Evolutionary conservation across 2,888 invertebrate genomes (phyloP).

Genomic region (Pimpla rufipes): DNA sequence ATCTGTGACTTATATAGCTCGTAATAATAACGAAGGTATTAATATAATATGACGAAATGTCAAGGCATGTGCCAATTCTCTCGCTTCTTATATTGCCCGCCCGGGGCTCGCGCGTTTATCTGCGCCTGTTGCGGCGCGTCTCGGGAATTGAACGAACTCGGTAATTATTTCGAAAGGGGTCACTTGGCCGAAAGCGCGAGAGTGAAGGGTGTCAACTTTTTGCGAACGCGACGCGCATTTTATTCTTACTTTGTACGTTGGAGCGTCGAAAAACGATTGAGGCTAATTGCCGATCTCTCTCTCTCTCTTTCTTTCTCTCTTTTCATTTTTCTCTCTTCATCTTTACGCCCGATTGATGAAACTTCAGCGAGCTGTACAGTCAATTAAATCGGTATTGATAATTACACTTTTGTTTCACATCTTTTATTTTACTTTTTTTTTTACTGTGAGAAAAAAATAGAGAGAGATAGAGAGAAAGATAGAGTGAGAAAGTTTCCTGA

Average conservation of each 20-base stretch:
- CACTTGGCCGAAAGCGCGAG: conserved; percentile 30
- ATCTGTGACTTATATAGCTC: conserved; percentile 30
- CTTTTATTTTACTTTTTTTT: not conserved
- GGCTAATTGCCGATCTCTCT: conserved; percentile 29
- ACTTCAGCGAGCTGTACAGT: not conserved
- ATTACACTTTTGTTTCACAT: not conserved
- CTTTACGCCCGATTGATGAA: not conserved
- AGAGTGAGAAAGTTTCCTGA: no score
- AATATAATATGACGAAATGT: conserved; percentile 53
- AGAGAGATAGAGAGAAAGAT: no score
- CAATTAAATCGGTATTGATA: no score
- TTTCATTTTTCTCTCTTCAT: no score
- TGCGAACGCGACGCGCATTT: conserved; percentile 40
- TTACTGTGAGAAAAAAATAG: no score
- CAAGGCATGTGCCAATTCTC: conserved; percentile 7
- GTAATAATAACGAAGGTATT: conserved; percentile 52
- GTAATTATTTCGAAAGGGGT: conserved; percentile 59
- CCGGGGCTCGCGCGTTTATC: not conserved
- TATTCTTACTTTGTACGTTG: conserved; percentile 2
- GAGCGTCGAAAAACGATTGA: conserved; percentile 29
- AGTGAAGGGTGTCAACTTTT: conserved; percentile 56
- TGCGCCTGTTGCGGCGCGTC: not conserved
- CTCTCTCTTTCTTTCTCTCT: conserved; percentile 2
- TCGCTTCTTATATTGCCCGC: conserved; percentile 1
- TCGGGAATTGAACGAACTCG: conserved; percentile 21